Percentiles rank a stretch among this genome's conserved stretches.
Evolutionary conservation across 2,797 vertebrate species (phyloP).

Genomic region (Danionella dracula): DNA sequence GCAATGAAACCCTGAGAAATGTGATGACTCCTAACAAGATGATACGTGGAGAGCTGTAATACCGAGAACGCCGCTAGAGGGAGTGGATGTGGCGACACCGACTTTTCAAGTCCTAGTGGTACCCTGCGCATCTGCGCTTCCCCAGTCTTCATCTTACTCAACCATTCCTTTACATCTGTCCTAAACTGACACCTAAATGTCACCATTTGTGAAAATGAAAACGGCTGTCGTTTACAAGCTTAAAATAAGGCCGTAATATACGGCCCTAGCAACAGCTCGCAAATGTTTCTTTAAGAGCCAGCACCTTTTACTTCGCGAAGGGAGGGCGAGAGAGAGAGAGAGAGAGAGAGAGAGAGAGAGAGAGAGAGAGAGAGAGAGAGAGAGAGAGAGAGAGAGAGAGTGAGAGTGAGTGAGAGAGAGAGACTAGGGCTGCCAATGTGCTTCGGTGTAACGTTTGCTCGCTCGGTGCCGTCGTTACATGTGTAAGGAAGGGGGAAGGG

Average conservation of each 20-base stretch:
- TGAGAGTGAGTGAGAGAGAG: constrained; percentile 37
- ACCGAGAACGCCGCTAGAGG: not conserved
- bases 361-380: constrained; percentile 6
- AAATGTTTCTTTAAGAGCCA: constrained; percentile 60
- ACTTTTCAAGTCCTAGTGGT: not conserved
- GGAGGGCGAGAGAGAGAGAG: not conserved
- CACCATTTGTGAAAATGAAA: not conserved
- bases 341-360: constrained; percentile 32
- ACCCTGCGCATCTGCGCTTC: not conserved
- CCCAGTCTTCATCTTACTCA: no score
- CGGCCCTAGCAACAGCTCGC: constrained; percentile 11
- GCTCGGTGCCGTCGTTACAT: constrained; percentile 45
- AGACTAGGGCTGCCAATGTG: constrained; percentile 34
- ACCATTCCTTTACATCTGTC: not conserved
- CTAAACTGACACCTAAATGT: not conserved
- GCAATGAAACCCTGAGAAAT: not conserved
- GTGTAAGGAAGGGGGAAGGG: constrained; percentile 57
- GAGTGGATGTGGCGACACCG: constrained; percentile 16
- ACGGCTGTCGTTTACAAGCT: not conserved
- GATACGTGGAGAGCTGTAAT: not conserved
- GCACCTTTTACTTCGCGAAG: constrained; percentile 46
- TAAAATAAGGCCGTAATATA: not conserved
- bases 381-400: constrained; percentile 12
- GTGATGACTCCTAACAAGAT: not conserved
- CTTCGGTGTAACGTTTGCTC: constrained; percentile 54